phyloP scores from a whole-genome alignment of 2,888 invertebrate genomes.

The Palloptera scutellata region DNA sequence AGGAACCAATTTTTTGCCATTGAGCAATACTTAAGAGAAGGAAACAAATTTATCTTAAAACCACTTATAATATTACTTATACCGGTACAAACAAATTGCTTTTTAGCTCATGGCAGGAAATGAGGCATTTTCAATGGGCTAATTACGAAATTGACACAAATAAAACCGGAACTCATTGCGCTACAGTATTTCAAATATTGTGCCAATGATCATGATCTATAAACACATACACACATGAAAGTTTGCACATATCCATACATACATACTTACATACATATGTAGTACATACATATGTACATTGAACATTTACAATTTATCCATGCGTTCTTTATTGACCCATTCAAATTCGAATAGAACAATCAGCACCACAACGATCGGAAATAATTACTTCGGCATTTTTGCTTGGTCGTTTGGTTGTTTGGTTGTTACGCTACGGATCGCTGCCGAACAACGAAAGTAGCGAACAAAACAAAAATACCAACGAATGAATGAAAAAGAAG shows the following conservation, averaged over 20 bases:
- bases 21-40: no score
- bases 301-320: background rate
- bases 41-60: no score
- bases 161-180: constrained; percentile 9
- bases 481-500: constrained; percentile 36
- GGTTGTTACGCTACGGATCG: background rate
- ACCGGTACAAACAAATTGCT: no score
- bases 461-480: constrained; percentile 30
- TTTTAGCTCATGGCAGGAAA: no score
- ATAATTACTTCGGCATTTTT: constrained; percentile 5
- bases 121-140: no score
- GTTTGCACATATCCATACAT: background rate
- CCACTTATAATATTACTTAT: no score
- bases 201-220: background rate
- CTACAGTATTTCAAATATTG: background rate
- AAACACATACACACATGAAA: background rate
- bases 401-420: background rate
- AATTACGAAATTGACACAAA: background rate
- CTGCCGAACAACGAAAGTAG: constrained; percentile 9
- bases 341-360: constrained; percentile 1
- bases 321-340: constrained; percentile 1
- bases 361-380: constrained; percentile 4
- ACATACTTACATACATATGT: background rate
- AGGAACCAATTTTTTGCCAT: no score
- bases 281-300: no score